Evolutionary conservation across 2,888 invertebrate genomes (phyloP).

Genomic region (Dynastes hyllus): DNA sequence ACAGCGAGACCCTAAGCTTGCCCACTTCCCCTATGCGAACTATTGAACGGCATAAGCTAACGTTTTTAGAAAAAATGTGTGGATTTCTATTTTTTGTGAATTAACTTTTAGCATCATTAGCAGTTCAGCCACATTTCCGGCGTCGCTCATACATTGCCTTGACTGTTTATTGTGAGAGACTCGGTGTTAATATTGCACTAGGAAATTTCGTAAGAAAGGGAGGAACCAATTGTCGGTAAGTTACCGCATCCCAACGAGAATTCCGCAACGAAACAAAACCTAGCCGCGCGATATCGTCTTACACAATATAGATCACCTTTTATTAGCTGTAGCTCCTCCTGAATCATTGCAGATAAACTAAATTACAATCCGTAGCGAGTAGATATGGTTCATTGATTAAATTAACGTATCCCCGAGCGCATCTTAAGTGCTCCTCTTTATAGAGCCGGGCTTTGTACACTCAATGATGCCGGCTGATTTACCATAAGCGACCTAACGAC

Average conservation of each 20-base stretch:
- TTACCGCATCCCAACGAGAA: not conserved
- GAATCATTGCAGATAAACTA: constrained; percentile 42
- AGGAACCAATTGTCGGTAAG: not conserved
- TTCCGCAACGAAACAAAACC: not conserved
- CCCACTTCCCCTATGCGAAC: too few relatives aligned
- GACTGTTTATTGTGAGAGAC: too few relatives aligned
- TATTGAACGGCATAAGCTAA: too few relatives aligned
- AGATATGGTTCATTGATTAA: constrained; percentile 42
- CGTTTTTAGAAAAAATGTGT: too few relatives aligned
- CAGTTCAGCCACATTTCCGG: too few relatives aligned
- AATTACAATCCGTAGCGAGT: constrained; percentile 38
- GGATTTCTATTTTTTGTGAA: too few relatives aligned
- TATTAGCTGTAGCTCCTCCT: constrained; percentile 13
- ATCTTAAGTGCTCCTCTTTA: constrained; percentile 22
- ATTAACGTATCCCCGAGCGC: constrained; percentile 41
- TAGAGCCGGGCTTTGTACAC: not conserved
- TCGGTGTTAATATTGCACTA: not conserved
- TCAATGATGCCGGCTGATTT: constrained; percentile 33
- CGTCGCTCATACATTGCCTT: too few relatives aligned
- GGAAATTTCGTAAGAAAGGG: too few relatives aligned
- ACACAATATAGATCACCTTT: constrained; percentile 15
- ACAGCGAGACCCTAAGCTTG: too few relatives aligned
- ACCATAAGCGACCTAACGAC: constrained; percentile 11
- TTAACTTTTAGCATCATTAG: too few relatives aligned
- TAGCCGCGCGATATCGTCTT: not conserved